Evolutionary conservation across 2,888 invertebrate species (phyloP).

Genomic region (Polydesmus complanatus): DNA sequence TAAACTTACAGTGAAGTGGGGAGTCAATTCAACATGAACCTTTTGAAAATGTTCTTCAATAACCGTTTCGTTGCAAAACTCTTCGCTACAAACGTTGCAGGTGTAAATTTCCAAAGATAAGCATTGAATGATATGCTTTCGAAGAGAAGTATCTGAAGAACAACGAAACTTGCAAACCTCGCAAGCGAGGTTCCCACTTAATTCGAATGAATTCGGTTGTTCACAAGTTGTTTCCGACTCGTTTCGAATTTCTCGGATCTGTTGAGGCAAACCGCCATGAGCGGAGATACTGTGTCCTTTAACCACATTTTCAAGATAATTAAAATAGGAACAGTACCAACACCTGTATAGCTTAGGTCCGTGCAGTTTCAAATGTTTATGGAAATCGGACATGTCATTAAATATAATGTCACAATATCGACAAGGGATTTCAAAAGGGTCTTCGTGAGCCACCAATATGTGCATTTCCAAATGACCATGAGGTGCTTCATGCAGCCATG

Average conservation of each 20-base stretch:
- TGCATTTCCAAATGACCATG: conserved; percentile 57
- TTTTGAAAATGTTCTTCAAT: conserved; percentile 3
- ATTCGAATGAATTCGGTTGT: not conserved
- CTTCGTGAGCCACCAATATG: conserved; percentile 53
- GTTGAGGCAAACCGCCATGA: not conserved
- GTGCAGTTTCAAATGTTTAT: conserved; percentile 61
- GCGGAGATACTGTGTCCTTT: not conserved
- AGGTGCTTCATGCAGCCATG: conserved; percentile 55
- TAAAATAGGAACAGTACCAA: conserved; percentile 16
- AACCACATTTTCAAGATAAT: not conserved
- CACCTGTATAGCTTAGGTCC: conserved; percentile 58
- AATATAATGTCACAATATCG: conserved; percentile 50
- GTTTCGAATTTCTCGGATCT: not conserved
- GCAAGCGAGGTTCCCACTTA: not conserved
- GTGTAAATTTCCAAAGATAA: conserved; percentile 2
- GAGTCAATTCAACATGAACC: not conserved
- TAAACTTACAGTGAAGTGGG: not conserved
- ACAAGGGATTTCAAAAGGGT: conserved; percentile 47
- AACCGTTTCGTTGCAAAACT: not conserved
- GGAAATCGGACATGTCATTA: conserved; percentile 44
- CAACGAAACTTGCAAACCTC: conserved; percentile 1
- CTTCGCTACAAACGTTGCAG: conserved; percentile 4
- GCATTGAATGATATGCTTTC: not conserved
- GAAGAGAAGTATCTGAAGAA: not conserved
- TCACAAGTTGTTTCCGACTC: not conserved